Percentiles rank a stretch among this genome's conserved stretches.
phyloP scores from a whole-genome alignment of 2,888 invertebrate species.

The Aphrophora alni region DNA sequence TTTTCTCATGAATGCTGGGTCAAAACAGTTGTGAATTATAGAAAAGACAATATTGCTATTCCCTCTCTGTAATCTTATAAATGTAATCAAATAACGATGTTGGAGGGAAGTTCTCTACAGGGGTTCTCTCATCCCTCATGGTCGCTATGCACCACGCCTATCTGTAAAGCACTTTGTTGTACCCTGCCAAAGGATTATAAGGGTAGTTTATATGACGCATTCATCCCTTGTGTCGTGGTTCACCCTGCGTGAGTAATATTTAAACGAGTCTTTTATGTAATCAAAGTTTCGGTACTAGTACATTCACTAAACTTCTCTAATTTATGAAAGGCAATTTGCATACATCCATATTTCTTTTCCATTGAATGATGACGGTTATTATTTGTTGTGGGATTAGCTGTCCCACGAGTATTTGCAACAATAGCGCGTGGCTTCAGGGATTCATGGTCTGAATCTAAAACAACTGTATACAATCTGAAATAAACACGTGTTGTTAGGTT shows the following conservation, averaged over 20 bases:
- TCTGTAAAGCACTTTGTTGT: constrained; percentile 6
- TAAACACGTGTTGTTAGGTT: too few species aligned
- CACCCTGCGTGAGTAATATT: neutral
- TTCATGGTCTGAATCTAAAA: too few species aligned
- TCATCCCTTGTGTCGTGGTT: neutral
- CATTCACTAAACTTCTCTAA: neutral
- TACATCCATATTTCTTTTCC: neutral
- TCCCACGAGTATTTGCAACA: neutral
- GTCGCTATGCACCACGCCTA: neutral
- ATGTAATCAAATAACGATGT: constrained; percentile 6
- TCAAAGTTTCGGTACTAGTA: neutral
- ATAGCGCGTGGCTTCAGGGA: neutral
- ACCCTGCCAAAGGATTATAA: constrained; percentile 2
- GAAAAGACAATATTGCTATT: neutral
- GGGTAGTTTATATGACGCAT: constrained; percentile 1
- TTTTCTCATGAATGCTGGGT: neutral
- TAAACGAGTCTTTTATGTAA: neutral
- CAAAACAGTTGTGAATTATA: constrained; percentile 9
- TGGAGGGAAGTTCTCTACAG: neutral
- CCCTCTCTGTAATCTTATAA: neutral
- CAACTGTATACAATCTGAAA: too few species aligned
- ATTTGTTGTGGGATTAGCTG: neutral
- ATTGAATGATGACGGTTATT: neutral
- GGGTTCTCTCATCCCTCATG: neutral
- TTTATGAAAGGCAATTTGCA: neutral